A percentile compares a stretch with the other conserved stretches of the same genome.
These are phyloP conservation scores for Aproaerema taeniolella DNA, from an alignment of 2,888 invertebrate species.

Conservation along the genomic window DNA sequence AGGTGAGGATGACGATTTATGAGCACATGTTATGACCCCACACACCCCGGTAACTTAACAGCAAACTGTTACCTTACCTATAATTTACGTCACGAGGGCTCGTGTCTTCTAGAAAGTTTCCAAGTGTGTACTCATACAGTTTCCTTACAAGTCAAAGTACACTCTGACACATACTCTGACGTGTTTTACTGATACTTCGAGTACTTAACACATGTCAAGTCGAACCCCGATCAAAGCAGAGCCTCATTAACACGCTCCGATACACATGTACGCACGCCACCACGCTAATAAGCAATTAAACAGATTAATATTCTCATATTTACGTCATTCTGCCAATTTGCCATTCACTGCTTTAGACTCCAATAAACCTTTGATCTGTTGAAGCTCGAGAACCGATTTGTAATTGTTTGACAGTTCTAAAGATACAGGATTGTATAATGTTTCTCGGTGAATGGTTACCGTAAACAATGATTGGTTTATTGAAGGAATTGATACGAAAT, in stretches of 20 bases:
- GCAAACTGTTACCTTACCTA: no score
- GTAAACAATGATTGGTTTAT: constrained; percentile 39
- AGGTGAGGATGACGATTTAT: no score
- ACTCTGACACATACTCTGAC: no score
- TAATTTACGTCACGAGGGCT: no score
- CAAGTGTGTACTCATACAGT: no score
- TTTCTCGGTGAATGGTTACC: constrained; percentile 32
- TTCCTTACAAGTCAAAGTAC: no score
- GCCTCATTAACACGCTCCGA: constrained; percentile 54
- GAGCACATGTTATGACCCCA: no score
- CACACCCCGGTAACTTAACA: no score
- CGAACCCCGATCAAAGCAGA: constrained; percentile 47
- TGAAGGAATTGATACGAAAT: no score
- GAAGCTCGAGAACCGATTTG: constrained; percentile 51
- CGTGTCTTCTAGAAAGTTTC: no score
- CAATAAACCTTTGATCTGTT: constrained; percentile 62
- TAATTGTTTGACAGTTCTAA: constrained; percentile 57
- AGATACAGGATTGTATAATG: constrained; percentile 40
- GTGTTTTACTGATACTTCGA: no score
- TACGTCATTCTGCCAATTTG: constrained; percentile 58
- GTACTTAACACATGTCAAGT: constrained; percentile 24
- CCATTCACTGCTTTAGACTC: constrained; percentile 40
- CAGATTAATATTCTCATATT: constrained; percentile 70
- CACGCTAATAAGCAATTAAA: constrained; percentile 72
- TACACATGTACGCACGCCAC: constrained; percentile 50